Percentiles rank a stretch among this genome's conserved stretches.
These are phyloP conservation scores for Drosophila rubida DNA, from an alignment of 2,888 invertebrate species.

Conservation along the genomic window DNA sequence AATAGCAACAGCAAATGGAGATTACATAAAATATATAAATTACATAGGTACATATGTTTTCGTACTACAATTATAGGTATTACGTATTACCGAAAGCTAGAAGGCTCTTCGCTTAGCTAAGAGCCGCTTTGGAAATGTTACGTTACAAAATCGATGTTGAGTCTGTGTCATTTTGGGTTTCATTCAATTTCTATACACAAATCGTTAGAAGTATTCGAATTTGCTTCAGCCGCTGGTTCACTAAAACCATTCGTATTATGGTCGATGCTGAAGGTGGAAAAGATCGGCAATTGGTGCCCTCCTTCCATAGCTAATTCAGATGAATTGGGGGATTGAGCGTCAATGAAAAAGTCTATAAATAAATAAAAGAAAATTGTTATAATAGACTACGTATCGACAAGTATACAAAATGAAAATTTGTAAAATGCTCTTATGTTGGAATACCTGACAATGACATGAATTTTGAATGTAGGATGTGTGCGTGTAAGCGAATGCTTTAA, in stretches of 20 bases:
- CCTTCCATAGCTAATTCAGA: constrained; percentile 18
- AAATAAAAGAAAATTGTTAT: background rate
- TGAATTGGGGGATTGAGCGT: constrained; percentile 72
- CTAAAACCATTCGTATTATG: constrained; percentile 70
- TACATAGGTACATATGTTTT: constrained; percentile 63
- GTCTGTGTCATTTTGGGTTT: constrained; percentile 29
- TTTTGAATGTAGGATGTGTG: constrained; percentile 32
- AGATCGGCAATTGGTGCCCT: constrained; percentile 37
- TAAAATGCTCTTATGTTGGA: constrained; percentile 1
- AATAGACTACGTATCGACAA: too few relatives aligned
- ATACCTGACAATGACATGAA: constrained; percentile 66
- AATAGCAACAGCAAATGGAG: constrained; percentile 3
- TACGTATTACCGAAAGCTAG: constrained; percentile 67
- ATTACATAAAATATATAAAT: constrained; percentile 30
- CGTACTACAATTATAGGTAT: constrained; percentile 53
- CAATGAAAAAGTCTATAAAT: constrained; percentile 82
- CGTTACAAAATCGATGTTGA: constrained; percentile 55
- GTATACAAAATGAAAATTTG: background rate
- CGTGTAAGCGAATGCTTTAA: constrained; percentile 65
- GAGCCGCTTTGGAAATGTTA: constrained; percentile 76
- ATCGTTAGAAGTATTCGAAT: constrained; percentile 43
- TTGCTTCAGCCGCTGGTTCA: constrained; percentile 79
- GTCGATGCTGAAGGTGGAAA: constrained; percentile 50
- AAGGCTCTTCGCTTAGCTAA: constrained; percentile 70
- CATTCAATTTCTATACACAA: constrained; percentile 72